Evolutionary conservation across 2,113 vertebrate species (phyloP).

Genomic region (Glaucidium brasilianum): DNA sequence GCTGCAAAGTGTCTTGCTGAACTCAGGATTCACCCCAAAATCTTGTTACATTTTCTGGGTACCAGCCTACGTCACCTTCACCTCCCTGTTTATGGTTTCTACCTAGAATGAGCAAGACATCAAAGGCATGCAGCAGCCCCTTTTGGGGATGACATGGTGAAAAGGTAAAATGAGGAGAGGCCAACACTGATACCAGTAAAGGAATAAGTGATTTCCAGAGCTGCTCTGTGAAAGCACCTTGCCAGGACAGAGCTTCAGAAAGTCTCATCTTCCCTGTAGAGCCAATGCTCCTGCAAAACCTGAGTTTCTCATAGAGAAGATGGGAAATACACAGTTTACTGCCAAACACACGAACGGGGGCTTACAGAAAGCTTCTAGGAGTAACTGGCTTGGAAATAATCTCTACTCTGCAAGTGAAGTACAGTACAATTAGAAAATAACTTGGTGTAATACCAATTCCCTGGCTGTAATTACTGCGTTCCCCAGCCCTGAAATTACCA

Average conservation of each 20-base stretch:
- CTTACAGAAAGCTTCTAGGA: neutral
- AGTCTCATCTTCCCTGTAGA: neutral
- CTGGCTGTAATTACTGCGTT: neutral
- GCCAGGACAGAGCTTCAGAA: neutral
- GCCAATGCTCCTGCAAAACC: neutral
- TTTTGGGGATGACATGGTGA: neutral
- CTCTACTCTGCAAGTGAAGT: neutral
- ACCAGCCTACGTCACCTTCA: neutral
- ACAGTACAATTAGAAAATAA: neutral
- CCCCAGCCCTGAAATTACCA: neutral
- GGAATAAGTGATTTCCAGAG: neutral
- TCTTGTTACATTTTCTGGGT: neutral
- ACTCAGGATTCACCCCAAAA: neutral
- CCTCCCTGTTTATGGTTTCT: neutral
- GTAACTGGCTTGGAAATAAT: neutral
- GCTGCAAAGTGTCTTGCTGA: neutral
- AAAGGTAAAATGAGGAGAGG: neutral
- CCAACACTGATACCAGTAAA: neutral
- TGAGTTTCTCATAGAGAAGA: neutral
- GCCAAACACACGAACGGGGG: neutral
- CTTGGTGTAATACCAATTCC: neutral
- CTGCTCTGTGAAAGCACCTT: neutral
- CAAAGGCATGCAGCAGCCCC: neutral
- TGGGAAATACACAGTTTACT: neutral
- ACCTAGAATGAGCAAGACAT: neutral